Percentiles rank a stretch among this genome's conserved stretches.
These are phyloP conservation scores for Irena cyanogastra DNA, from an alignment of 2,113 vertebrate genomes.

Conservation along the genomic window DNA sequence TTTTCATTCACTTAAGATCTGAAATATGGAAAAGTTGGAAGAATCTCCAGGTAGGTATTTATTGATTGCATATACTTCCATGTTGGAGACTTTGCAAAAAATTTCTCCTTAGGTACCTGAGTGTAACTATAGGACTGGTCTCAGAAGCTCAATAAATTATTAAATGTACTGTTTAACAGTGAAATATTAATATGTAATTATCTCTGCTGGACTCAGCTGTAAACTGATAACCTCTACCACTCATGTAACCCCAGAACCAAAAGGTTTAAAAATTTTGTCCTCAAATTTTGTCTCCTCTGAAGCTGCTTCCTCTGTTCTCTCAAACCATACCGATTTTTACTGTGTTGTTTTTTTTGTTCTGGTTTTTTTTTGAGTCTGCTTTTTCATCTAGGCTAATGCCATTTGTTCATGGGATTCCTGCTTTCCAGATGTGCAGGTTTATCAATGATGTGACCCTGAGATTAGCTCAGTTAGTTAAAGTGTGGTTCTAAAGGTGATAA, in stretches of 20 bases:
- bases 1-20: background rate
- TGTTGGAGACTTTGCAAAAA: background rate
- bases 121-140: background rate
- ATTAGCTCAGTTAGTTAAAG: background rate
- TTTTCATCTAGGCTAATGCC: background rate
- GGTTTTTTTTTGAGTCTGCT: background rate
- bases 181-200: background rate
- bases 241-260: background rate
- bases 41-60: background rate
- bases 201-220: background rate
- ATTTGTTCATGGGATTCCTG: background rate
- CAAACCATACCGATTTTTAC: background rate
- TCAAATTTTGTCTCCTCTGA: background rate
- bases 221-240: background rate
- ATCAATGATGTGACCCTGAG: fast-evolving
- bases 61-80: background rate
- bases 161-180: background rate
- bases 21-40: background rate
- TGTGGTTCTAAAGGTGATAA: background rate
- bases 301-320: background rate
- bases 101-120: background rate
- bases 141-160: background rate
- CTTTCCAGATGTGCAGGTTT: background rate
- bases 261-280: background rate
- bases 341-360: background rate